Base-by-base conservation (phyloP, 1,140 invertebrate genomes). In the Saccostrea glomerata region DNA sequence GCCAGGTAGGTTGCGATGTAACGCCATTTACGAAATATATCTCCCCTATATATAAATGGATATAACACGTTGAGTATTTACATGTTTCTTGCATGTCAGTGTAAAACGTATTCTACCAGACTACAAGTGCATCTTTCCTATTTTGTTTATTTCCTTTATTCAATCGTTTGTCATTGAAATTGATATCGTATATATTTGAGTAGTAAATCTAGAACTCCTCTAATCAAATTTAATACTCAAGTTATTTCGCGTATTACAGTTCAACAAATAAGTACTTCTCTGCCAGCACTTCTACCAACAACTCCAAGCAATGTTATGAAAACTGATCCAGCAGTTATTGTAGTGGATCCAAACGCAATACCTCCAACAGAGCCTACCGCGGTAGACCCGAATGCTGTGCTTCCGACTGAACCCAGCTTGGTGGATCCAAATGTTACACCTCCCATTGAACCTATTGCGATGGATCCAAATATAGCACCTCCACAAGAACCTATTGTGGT, bases 1-100 rank as follows among this genome's bases (percentile, higher is more conserved):
- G 12, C 30, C 70, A 77, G 70, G 70, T 77, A 77, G 23, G 70
- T 77, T 30, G 70, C 30, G 70, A 30, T 77, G 70, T 77, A 77
- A 77, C 23, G 25, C 13, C 5, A 15, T 30, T 30, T 15, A 30
- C 70, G 30, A 63, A 63, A 63, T 63, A 63, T 20, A n/a, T 77
- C 7, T 73, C 36, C n/a, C 11, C n/a, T 73, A 30, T 77, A 36
- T 36, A 12, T 77, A 77, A 77, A 36, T 25, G 15, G 70, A 40
- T 77, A 17, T 36, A 77, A 36, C 7, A 30, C n/a, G 17, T 63
- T 63, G 58, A 63, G 17, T 63, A n/a, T 63, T 20, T 20, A 63
- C 17, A 63, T 63, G 17, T 63, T 20, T n/a, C 6, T 30, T 36
- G 15, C 25, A 36, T 77, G 25, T 73, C 12, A 25, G 23, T 23